phyloP scores from a whole-genome alignment of 1,140 invertebrate species.

The Lepidurus apus region DNA sequence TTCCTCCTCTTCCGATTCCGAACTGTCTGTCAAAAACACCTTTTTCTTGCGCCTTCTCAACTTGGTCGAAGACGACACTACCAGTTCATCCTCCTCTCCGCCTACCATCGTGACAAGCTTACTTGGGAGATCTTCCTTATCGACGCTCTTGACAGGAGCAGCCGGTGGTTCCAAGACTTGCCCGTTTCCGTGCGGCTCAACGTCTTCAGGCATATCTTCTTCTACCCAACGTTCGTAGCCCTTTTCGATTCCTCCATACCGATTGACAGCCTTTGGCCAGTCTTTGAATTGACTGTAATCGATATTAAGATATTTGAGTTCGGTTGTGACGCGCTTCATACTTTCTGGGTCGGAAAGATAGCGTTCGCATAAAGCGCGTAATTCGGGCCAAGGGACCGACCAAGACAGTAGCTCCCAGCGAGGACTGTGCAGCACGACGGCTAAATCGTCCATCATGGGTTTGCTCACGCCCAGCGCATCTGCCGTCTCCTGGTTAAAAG shows the following conservation, averaged over 20 bases:
- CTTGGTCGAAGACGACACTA: slow-evolving; percentile 3
- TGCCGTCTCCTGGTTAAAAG: slow-evolving; percentile 40
- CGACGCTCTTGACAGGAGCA: background rate
- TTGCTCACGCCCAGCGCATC: slow-evolving; percentile 53
- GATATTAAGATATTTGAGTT: slow-evolving; percentile 58
- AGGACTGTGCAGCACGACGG: slow-evolving; percentile 55
- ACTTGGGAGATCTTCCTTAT: background rate
- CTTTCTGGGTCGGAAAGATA: slow-evolving; percentile 55
- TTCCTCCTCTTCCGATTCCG: background rate
- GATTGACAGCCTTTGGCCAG: slow-evolving; percentile 47
- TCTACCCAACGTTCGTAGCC: slow-evolving; percentile 37
- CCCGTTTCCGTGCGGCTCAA: background rate
- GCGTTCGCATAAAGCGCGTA: slow-evolving; percentile 53
- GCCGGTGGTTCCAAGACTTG: background rate
- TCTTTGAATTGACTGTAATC: slow-evolving; percentile 59
- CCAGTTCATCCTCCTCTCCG: background rate
- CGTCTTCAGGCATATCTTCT: background rate
- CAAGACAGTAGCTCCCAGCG: slow-evolving; percentile 58
- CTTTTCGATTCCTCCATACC: slow-evolving; percentile 52
- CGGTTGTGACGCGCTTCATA: slow-evolving; percentile 54
- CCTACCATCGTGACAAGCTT: background rate
- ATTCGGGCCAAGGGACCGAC: slow-evolving; percentile 54
- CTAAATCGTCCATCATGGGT: slow-evolving; percentile 56
- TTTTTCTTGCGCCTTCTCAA: background rate
- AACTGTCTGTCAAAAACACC: background rate